Evolutionary conservation across 2,888 invertebrate species (phyloP).

Genomic region (Lissonota sp.): DNA sequence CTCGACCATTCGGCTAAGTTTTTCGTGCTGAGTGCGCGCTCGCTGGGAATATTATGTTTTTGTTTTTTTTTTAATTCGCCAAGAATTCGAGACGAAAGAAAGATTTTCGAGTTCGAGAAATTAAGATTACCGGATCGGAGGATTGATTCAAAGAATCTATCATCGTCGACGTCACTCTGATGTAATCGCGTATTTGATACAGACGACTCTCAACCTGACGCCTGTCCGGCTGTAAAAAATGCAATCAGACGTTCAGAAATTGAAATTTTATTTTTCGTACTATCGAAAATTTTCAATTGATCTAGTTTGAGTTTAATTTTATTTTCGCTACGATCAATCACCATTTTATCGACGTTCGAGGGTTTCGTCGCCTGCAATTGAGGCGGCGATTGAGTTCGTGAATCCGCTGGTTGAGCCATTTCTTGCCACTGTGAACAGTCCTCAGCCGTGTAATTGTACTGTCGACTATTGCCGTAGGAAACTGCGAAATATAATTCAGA

Average conservation of each 20-base stretch:
- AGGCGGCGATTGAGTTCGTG: constrained; percentile 76
- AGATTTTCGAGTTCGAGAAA: constrained; percentile 5
- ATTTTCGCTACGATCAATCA: constrained; percentile 46
- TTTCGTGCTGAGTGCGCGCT: constrained; percentile 84
- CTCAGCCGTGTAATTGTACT: constrained; percentile 72
- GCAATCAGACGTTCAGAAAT: neutral
- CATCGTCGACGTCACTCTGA: constrained; percentile 88
- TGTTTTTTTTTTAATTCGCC: neutral
- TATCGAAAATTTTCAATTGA: constrained; percentile 23
- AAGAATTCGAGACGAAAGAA: neutral
- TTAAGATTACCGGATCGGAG: constrained; percentile 87
- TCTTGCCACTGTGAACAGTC: constrained; percentile 76
- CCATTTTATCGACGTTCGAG: constrained; percentile 79
- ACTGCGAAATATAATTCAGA: constrained; percentile 56
- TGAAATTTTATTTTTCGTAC: neutral
- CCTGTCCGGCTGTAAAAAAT: constrained; percentile 85
- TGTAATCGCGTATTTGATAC: constrained; percentile 90
- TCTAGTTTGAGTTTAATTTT: neutral
- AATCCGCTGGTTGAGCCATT: constrained; percentile 79
- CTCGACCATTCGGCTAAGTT: constrained; percentile 88
- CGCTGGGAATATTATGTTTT: constrained; percentile 71
- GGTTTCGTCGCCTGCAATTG: constrained; percentile 73
- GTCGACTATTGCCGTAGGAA: constrained; percentile 66
- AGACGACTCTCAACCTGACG: constrained; percentile 89
- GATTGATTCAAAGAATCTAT: constrained; percentile 89